Percentiles rank a stretch among this genome's conserved stretches.
Evolutionary conservation across 2,797 vertebrate species (phyloP).

Genomic region (Echeneis naucrates): DNA sequence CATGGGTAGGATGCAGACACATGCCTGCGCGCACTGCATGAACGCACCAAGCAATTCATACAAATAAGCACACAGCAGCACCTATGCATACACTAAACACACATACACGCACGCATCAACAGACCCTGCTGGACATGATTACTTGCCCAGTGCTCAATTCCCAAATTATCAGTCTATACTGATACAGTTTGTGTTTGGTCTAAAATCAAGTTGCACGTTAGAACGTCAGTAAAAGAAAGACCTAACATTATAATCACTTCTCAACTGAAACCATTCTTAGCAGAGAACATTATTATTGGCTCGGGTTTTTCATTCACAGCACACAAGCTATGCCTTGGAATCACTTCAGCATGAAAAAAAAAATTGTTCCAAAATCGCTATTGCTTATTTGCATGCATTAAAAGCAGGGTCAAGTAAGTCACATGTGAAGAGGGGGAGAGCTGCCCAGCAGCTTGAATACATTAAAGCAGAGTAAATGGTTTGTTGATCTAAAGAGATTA

Average conservation of each 20-base stretch:
- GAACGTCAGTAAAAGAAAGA: not conserved
- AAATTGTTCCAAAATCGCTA: constrained; percentile 65
- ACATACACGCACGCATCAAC: not conserved
- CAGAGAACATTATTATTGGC: not conserved
- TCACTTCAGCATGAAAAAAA: constrained; percentile 52
- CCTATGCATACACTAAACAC: constrained; percentile 2
- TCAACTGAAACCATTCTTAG: constrained; percentile 18
- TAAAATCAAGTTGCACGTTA: not conserved
- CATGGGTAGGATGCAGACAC: constrained; percentile 42
- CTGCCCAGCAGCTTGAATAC: constrained; percentile 74
- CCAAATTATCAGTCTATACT: not conserved
- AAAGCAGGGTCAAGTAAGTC: constrained; percentile 78
- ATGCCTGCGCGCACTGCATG: constrained; percentile 39
- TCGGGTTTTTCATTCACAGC: constrained; percentile 18
- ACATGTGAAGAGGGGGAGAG: constrained; percentile 62
- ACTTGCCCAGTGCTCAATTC: constrained; percentile 9
- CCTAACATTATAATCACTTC: constrained; percentile 11
- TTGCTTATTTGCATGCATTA: constrained; percentile 82
- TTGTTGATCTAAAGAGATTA: constrained; percentile 84
- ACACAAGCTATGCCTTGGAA: constrained; percentile 18
- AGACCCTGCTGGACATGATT: constrained; percentile 2
- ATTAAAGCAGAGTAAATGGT: constrained; percentile 81
- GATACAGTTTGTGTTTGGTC: not conserved
- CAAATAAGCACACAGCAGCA: not conserved
- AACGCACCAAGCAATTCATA: constrained; percentile 14